Base-by-base conservation (phyloP, 2,888 invertebrate species). In the Monochamus alternatus region DNA sequence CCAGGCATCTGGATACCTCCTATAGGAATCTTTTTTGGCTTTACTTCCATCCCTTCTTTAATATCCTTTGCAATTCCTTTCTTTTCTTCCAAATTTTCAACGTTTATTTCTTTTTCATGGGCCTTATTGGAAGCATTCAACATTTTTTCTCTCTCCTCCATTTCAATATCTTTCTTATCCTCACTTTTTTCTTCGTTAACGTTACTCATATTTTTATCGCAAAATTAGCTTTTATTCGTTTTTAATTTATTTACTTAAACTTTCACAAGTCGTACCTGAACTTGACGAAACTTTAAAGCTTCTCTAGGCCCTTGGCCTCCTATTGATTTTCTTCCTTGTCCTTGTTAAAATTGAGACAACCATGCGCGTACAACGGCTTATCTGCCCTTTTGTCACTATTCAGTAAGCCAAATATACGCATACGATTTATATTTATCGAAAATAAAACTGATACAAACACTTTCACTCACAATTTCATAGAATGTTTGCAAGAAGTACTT, bases 1-100 rank as follows among this genome's bases (percentile, higher is more conserved):
- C 95, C 95, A 4, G 96, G 96, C 93, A 96, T 94, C 89, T 95
- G 95, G 80, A 96, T 95, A n/a, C 95, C 96, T 67, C 95, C 96
- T 84, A 95, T 96, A 4, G 96, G 96, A 84, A 95, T 95, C 87
- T 95, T 95, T 87, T 94, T 95, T 75, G 94, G 94, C 85, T 94
- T 94, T 47, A 94, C 94, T 89, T 94, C 94, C 78, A 94, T 91
- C 67, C 94, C 94, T 82, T 94, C 93, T 82, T 93, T 92, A 5
- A 91, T 92, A 30, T 91, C 91, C 14, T 91, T 90, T 3, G 89
- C 90, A n/a, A 90, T 32, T 9, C 60, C 88, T 59, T 92, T 92
- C 7, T 91, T 90, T 75, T 89, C 91, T 67, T 89, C 90, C 80
- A 92, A 91, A 71, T 86, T 82, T 76, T 86, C 88, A 5, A 75